Percentiles rank a stretch among this genome's conserved stretches.
phyloP scores from a whole-genome alignment of 1,140 invertebrate species.

The Chrysomallon squamiferum region DNA sequence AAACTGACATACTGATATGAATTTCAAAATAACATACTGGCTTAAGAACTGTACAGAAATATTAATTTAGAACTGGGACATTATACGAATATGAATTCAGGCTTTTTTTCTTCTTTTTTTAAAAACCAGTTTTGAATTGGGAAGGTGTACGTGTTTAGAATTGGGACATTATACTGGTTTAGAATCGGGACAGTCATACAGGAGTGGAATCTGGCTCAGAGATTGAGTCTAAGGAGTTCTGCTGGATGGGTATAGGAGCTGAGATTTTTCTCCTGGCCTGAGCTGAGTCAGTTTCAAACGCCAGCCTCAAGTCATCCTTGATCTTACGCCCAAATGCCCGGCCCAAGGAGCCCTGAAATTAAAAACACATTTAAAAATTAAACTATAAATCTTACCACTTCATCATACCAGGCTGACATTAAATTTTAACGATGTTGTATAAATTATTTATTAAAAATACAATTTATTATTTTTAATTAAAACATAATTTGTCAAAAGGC shows the following conservation, averaged over 20 bases:
- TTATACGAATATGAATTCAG: no score
- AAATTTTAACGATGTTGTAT: neutral
- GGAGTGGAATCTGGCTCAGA: constrained; percentile 12
- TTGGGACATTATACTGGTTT: no score
- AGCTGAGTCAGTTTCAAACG: constrained; percentile 27
- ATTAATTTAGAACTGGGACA: no score
- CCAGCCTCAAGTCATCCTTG: constrained; percentile 64
- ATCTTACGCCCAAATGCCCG: constrained; percentile 75
- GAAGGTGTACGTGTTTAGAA: no score
- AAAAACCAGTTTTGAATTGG: no score
- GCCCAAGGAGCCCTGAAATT: constrained; percentile 76
- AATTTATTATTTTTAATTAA: neutral
- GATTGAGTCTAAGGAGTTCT: constrained; percentile 19
- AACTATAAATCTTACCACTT: neutral
- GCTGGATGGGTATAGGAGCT: constrained; percentile 34
- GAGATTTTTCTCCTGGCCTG: constrained; percentile 31
- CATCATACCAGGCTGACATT: neutral
- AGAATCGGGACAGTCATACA: neutral
- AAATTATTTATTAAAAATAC: neutral
- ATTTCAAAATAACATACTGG: no score
- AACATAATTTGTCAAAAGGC: neutral
- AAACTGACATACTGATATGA: no score
- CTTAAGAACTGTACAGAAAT: no score
- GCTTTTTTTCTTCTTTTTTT: no score
- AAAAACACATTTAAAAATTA: neutral